Percentiles rank a stretch among this genome's conserved stretches.
These are phyloP conservation scores for Enteromius thamalakanensis DNA, from an alignment of 2,797 vertebrate genomes.

Conservation along the genomic window DNA sequence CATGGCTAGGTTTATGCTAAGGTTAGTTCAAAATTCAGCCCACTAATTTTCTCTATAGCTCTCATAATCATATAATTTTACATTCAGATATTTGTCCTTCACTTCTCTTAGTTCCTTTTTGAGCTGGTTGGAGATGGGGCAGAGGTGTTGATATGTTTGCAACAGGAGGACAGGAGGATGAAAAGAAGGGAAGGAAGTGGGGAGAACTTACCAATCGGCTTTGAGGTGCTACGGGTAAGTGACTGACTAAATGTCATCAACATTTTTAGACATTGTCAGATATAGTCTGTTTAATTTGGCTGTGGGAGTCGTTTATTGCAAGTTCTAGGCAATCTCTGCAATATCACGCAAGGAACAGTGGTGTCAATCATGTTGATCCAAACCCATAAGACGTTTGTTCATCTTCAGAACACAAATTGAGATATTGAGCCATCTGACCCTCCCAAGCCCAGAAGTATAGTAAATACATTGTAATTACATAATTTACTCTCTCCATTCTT, in stretches of 20 bases:
- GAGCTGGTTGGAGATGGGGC: conserved; percentile 72
- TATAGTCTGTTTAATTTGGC: background rate
- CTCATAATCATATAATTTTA: background rate
- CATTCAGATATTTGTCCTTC: background rate
- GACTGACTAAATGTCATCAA: background rate
- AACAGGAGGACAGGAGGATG: conserved; percentile 82
- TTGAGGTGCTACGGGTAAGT: conserved; percentile 82
- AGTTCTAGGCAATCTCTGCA: background rate
- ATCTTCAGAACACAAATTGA: no score
- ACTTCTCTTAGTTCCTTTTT: conserved; percentile 78
- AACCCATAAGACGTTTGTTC: no score
- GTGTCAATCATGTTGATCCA: no score
- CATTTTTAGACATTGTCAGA: background rate
- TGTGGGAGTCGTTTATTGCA: background rate
- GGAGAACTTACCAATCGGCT: conserved; percentile 83
- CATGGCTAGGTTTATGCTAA: background rate
- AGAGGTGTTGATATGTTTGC: conserved; percentile 81
- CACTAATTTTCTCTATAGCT: background rate
- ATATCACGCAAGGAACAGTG: background rate
- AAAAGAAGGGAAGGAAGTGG: conserved; percentile 76
- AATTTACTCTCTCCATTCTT: no score
- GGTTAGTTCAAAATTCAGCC: background rate
- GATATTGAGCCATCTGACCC: no score
- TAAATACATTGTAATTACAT: no score
- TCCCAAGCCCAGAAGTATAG: no score